Evolutionary conservation across 1,140 invertebrate species (phyloP).

Genomic region (Euschistus heros): DNA sequence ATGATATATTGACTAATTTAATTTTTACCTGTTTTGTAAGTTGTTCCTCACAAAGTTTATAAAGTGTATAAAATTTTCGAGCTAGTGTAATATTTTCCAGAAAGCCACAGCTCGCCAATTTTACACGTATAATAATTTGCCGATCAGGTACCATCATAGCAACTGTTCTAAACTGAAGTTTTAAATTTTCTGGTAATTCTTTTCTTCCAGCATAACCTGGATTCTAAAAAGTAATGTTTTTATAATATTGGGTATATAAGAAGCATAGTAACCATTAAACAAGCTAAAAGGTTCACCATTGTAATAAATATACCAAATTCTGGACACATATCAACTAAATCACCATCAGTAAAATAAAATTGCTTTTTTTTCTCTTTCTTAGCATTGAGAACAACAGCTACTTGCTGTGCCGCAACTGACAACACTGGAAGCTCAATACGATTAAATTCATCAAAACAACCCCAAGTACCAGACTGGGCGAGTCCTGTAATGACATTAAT

Average conservation of each 20-base stretch:
- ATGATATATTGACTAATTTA: no score
- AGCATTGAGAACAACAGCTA: conserved; percentile 80
- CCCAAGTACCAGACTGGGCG: conserved; percentile 92
- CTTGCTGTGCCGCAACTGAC: conserved; percentile 92
- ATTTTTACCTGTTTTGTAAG: conserved; percentile 86
- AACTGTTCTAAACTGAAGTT: conserved; percentile 93
- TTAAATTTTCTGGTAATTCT: conserved; percentile 91
- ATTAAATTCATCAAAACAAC: conserved; percentile 95
- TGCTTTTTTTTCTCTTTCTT: conserved; percentile 83
- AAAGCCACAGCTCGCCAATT: conserved; percentile 91
- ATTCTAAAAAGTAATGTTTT: conserved; percentile 55
- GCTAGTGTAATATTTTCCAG: conserved; percentile 91
- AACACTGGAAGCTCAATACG: conserved; percentile 89
- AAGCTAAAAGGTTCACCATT: conserved; percentile 54
- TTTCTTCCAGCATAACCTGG: conserved; percentile 93
- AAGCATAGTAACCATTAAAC: background rate
- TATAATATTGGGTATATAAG: background rate
- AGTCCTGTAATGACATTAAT: conserved; percentile 47
- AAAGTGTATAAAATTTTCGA: conserved; percentile 90
- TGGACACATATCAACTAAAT: conserved; percentile 81
- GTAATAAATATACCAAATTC: conserved; percentile 97
- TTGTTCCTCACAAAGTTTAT: conserved; percentile 95
- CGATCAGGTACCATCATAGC: conserved; percentile 98
- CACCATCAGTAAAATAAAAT: conserved; percentile 91
- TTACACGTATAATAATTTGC: conserved; percentile 94